Base-by-base conservation (phyloP, 2,888 invertebrate species). In the Fabriciana adippe region DNA sequence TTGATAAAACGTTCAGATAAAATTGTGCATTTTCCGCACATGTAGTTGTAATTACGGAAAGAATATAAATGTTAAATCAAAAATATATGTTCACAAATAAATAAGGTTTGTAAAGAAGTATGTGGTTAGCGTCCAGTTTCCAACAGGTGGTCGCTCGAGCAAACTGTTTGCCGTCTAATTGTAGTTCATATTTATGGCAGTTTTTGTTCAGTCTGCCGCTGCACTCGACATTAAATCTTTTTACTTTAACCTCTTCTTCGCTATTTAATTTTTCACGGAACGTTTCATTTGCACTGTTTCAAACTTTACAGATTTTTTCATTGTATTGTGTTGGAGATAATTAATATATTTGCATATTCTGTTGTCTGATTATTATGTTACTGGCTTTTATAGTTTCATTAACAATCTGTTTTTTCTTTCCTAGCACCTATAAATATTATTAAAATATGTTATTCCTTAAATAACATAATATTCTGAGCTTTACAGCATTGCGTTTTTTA, bases 141-240 rank as follows among this genome's bases (percentile, higher is more conserved):
- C 84, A 84, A 86, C 87, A 87, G 85, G 87, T 88, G 83, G 75
- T 73, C 54, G 73, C 59, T 56, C 59, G 47, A 64, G 73, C 76
- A 80, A 78, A 75, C 77, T 72, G 76, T 75, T 74, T 70, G 70
- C 76, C 73, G 74, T 73, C 78, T 86, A 83, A 86, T 84, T 84
- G 83, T 80, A 80, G 79, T 83, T 83, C 80, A 83, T 83, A 87
- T 88, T 86, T 87, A 86, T 84, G 84, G 83, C 72, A 73, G 74
- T 80, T 81, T 82, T 78, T 79, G 73, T 74, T 62, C 59, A 66
- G 59, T 60, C 66, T 61, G 16, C 48, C 69, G 70, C 75, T 77
- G 74, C 75, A 66, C 64, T 70, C 54, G 70, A 75, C 75, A 74
- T 75, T 76, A 76, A 77, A 75, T 72, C 70, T 77, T 76, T 79